These are phyloP conservation scores for Onychomys arenicola DNA, from an alignment of 2,797 vertebrate species.

Conservation along the genomic window DNA sequence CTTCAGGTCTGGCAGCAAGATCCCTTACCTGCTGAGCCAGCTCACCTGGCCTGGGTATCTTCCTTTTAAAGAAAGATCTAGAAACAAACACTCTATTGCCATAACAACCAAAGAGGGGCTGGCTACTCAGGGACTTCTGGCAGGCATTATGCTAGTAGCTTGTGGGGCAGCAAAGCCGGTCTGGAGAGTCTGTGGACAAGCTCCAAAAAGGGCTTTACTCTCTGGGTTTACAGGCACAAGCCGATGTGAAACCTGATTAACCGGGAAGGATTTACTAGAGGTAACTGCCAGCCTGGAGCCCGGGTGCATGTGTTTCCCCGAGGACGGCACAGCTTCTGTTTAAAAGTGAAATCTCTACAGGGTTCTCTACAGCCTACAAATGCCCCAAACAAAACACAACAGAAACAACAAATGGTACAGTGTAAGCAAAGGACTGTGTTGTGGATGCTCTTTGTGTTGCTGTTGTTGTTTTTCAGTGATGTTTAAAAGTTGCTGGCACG, in stretches of 20 bases:
- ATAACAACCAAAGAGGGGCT: conserved; percentile 21
- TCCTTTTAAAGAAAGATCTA: conserved; percentile 8
- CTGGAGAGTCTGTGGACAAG: background rate
- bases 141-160: background rate
- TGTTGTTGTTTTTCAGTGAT: background rate
- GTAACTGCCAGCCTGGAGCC: background rate
- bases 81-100: background rate
- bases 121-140: background rate
- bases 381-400: conserved; percentile 11
- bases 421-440: background rate
- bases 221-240: background rate
- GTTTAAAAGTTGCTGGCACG: background rate
- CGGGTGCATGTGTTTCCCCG: background rate
- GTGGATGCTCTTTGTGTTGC: background rate
- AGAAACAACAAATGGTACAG: conserved; percentile 32
- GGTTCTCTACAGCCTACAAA: background rate
- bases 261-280: background rate
- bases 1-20: background rate
- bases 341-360: background rate
- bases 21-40: background rate
- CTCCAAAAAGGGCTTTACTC: background rate
- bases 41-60: background rate
- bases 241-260: background rate
- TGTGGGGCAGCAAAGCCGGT: background rate
- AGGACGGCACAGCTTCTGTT: conserved; percentile 9